Evolutionary conservation across 2,113 vertebrate species (phyloP).

Genomic region (Ictalurus furcatus): DNA sequence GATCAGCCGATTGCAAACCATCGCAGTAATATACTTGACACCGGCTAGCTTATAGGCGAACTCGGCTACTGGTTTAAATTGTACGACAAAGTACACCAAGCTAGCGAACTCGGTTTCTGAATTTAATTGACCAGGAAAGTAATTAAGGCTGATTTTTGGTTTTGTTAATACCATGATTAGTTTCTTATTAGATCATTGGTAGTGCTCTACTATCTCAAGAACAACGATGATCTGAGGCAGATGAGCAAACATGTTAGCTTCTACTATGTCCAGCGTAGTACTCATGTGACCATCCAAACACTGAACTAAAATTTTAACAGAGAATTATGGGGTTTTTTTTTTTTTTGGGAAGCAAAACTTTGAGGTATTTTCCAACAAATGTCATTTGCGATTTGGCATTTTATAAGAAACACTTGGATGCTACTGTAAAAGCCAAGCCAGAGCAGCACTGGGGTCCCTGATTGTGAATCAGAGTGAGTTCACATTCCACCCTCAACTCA

Average conservation of each 20-base stretch:
- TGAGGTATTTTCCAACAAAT: not conserved
- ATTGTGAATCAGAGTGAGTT: not conserved
- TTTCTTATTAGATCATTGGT: not conserved
- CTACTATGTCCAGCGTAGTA: not conserved
- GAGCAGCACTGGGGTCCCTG: not conserved
- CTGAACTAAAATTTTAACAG: not conserved
- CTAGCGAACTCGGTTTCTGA: not conserved
- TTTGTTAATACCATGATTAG: not conserved
- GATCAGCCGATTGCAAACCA: not conserved
- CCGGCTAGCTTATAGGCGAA: not conserved
- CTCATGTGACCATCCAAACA: not conserved
- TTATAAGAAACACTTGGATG: not conserved
- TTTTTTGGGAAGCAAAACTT: not conserved
- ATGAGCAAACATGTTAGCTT: not conserved
- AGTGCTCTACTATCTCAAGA: not conserved
- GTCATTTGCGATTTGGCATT: not conserved
- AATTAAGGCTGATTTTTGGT: not conserved
- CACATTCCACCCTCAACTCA: not conserved
- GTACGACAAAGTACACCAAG: not conserved
- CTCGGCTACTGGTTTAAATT: not conserved
- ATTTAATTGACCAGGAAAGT: not conserved
- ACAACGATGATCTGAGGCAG: not conserved
- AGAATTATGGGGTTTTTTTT: too few relatives aligned
- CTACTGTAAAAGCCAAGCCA: not conserved
- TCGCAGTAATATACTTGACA: not conserved